Evolutionary conservation across 2,888 invertebrate genomes (phyloP), one percentile per base, ranked within the genome.

Genomic region (Chalcis sispes): DNA sequence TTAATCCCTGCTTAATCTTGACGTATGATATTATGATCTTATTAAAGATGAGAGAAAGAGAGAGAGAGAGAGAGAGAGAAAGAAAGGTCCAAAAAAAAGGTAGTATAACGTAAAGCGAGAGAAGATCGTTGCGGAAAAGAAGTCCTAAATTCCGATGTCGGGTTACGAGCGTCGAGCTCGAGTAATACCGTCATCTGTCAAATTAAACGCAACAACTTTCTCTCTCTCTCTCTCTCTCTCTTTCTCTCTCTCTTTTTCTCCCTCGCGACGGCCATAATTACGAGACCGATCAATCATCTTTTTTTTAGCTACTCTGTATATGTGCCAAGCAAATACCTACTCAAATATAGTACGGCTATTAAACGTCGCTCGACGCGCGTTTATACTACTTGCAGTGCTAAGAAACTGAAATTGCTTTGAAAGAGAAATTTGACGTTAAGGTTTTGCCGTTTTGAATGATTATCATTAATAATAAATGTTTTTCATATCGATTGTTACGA

Each of bases 241-340:
- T n/a, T n/a, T n/a, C n/a, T n/a, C n/a, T n/a, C n/a, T n/a, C n/a
- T n/a, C n/a, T n/a, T n/a, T n/a, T n/a, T n/a, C n/a, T n/a, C n/a
- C 54, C 10, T 29, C n/a, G 36, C 66, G 66, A 52, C 48, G 50
- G 20, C 62, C 20, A 56, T 76, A 76, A 76, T 76, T 76, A 72
- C 62, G 15, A 15, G 27, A 15, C 42, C 62, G 56, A 76, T 76
- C 71, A 76, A 76, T 76, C 76, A 75, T 67, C 56, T 76, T 76
- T 72, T 76, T 72, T n/a, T 54, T 62, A 27, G 48, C 40, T n/a
- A 4, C 18, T 54, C 18, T 56, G 27, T 40, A 40, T 36, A 40
- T 54, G 54, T 20, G 23, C 40, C 8, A 1, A 62, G n/a, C 29
- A 25, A 56, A 32, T 18, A 2, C 4, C n/a, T 13, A 7, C 52